Percentiles rank a stretch among this genome's conserved stretches.
These are phyloP conservation scores for Herpetotheres cachinnans DNA, from an alignment of 2,113 vertebrate species.

Conservation along the genomic window DNA sequence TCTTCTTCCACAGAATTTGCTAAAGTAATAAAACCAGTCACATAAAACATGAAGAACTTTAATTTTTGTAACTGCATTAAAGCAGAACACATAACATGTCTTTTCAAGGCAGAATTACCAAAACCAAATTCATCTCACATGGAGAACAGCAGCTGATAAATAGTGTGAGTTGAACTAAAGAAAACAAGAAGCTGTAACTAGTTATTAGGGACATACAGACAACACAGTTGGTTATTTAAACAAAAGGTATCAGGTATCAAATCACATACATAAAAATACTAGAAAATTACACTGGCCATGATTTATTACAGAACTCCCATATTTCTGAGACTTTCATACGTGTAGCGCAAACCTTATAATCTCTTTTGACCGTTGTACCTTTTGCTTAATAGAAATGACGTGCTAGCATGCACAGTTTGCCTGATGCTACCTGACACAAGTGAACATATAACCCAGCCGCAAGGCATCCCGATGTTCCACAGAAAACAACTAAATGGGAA, in stretches of 20 bases:
- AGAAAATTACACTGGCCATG: slow-evolving; percentile 14
- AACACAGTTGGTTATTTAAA: neutral
- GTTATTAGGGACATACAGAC: neutral
- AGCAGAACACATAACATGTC: neutral
- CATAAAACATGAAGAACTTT: slow-evolving; percentile 1
- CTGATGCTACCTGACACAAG: neutral
- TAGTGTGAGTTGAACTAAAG: neutral
- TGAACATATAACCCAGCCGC: neutral
- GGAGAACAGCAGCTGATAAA: neutral
- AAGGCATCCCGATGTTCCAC: neutral
- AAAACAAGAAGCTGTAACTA: neutral
- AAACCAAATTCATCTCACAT: neutral
- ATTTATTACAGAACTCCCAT: neutral
- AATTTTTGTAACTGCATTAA: neutral
- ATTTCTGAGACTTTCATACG: neutral
- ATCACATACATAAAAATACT: neutral
- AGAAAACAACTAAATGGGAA: neutral
- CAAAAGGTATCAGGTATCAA: neutral
- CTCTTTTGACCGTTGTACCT: neutral
- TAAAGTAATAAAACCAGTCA: neutral
- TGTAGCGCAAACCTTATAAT: neutral
- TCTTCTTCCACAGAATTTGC: neutral
- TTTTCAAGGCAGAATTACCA: neutral
- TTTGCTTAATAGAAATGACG: neutral
- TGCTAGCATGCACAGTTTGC: neutral